phyloP scores from a whole-genome alignment of 1,140 invertebrate genomes.

The Anthonomus grandis region DNA sequence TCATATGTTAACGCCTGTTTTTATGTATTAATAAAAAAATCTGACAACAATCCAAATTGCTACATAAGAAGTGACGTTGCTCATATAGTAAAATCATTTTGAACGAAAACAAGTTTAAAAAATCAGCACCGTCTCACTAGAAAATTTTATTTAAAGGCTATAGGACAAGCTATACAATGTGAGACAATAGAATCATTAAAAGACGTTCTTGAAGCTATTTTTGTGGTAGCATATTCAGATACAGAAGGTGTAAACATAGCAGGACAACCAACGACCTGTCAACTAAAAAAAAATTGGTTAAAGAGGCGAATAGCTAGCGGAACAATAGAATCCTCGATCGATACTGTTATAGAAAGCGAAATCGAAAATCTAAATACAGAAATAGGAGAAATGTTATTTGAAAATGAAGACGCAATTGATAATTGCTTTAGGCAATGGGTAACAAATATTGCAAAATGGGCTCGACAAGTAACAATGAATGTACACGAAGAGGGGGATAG shows the following conservation, averaged over 20 bases:
- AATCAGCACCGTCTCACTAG: conserved; percentile 7
- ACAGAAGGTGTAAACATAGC: conserved; percentile 5
- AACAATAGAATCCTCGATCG: conserved; percentile 3
- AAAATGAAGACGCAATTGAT: not conserved
- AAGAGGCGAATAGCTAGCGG: conserved; percentile 11
- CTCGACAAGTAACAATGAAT: conserved; percentile 3
- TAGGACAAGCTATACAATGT: conserved; percentile 13
- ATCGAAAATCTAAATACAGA: not conserved
- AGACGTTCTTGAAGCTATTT: conserved; percentile 12
- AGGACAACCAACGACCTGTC: conserved; percentile 12
- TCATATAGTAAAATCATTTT: conserved; percentile 9
- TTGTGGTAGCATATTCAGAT: conserved; percentile 15
- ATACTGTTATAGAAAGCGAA: conserved; percentile 1
- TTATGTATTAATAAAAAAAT: conserved; percentile 9
- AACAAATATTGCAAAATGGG: conserved; percentile 4
- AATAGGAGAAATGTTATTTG: not conserved
- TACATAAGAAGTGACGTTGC: conserved; percentile 13
- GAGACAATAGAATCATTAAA: conserved; percentile 7
- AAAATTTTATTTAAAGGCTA: conserved; percentile 12
- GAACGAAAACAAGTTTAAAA: conserved; percentile 13
- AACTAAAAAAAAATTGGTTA: conserved; percentile 13
- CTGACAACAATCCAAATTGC: conserved; percentile 6
- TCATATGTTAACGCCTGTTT: conserved; percentile 10
- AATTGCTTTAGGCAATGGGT: conserved; percentile 9
- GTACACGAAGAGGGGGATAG: conserved; percentile 8